Percentiles rank a stretch among this genome's conserved stretches.
Evolutionary conservation across 2,888 invertebrate species (phyloP).

Genomic region (Chymomyza procnemis): DNA sequence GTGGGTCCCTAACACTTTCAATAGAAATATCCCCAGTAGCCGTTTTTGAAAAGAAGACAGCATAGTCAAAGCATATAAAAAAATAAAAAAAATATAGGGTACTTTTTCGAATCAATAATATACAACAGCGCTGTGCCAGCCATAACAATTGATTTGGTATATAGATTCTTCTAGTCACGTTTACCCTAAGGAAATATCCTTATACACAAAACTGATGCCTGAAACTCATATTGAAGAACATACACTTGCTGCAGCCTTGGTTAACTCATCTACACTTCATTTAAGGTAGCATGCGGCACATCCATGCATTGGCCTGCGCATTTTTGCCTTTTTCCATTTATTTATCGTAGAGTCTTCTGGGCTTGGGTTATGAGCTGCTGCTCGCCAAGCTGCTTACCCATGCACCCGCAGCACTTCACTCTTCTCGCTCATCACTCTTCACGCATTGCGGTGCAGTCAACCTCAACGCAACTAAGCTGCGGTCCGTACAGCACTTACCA

Average conservation of each 20-base stretch:
- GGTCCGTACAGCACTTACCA: conserved; percentile 68
- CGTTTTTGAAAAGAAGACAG: too few relatives aligned
- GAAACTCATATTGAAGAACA: neutral
- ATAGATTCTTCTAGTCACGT: too few relatives aligned
- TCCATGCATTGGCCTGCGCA: neutral
- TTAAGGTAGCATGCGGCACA: neutral
- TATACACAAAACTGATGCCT: too few relatives aligned
- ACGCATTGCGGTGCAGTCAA: conserved; percentile 44
- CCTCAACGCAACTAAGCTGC: conserved; percentile 71
- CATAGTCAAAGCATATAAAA: too few relatives aligned
- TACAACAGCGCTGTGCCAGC: too few relatives aligned
- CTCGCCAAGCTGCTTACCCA: conserved; percentile 18
- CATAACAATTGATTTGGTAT: too few relatives aligned
- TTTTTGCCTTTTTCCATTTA: neutral
- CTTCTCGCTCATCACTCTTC: neutral
- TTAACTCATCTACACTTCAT: neutral
- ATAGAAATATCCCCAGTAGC: too few relatives aligned
- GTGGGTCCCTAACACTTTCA: too few relatives aligned
- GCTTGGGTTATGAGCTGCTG: conserved; percentile 38
- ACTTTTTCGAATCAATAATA: too few relatives aligned
- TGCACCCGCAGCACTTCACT: neutral
- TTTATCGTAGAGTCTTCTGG: conserved; percentile 21
- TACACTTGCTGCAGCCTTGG: neutral
- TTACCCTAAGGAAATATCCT: too few relatives aligned
- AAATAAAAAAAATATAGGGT: too few relatives aligned